These are phyloP conservation scores for Ursus arctos DNA, from an alignment of 2,113 vertebrate species.

Conservation along the genomic window DNA sequence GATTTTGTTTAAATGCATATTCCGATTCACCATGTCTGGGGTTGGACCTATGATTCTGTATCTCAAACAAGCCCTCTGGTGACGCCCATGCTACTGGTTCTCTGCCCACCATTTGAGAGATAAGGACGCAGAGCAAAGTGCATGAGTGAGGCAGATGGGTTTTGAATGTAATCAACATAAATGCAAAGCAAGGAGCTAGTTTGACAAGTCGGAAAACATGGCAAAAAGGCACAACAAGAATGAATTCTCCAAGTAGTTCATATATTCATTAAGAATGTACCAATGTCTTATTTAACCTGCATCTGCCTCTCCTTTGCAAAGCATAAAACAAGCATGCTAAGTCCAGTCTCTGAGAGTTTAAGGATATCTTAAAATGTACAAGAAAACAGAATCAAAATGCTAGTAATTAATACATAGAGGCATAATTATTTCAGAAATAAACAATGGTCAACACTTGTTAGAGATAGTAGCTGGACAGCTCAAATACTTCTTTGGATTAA, in stretches of 20 bases:
- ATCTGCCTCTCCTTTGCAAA: neutral
- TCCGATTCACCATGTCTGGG: neutral
- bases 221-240: neutral
- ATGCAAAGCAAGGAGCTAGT: neutral
- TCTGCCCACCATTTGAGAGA: neutral
- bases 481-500: neutral
- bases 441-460: neutral
- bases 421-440: neutral
- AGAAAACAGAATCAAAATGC: neutral
- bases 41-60: neutral
- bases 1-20: neutral
- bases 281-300: neutral
- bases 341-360: neutral
- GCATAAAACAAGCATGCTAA: neutral
- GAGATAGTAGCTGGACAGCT: neutral
- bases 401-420: neutral
- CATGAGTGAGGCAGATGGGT: neutral
- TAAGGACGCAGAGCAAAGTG: neutral
- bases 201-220: neutral
- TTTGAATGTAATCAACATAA: neutral
- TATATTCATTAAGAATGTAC: neutral
- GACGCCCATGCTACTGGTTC: neutral
- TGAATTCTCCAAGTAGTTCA: neutral
- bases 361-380: neutral
- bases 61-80: neutral